A percentile compares a stretch with the other conserved stretches of the same genome.
phyloP scores from a whole-genome alignment of 2,113 vertebrate species.

The Dasyprocta punctata region DNA sequence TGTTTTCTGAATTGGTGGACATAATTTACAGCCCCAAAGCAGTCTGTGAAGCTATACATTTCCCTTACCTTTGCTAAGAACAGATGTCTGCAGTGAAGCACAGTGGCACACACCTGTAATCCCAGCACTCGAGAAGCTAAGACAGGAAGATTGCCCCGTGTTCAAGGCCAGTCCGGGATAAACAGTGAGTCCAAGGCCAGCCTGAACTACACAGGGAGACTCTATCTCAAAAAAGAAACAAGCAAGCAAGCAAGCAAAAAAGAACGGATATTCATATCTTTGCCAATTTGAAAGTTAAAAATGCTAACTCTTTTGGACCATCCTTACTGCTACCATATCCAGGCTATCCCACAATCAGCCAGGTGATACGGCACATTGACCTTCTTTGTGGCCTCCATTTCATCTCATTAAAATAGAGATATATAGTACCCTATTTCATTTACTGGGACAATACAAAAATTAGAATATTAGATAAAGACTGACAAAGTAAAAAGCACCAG shows the following conservation, averaged over 20 bases:
- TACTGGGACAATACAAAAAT: neutral
- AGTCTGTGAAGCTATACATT: neutral
- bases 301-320: neutral
- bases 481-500: neutral
- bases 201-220: neutral
- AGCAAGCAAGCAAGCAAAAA: neutral
- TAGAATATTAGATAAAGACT: neutral
- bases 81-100: neutral
- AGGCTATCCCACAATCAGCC: neutral
- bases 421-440: neutral
- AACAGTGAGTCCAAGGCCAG: neutral
- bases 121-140: neutral
- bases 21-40: neutral
- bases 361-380: neutral
- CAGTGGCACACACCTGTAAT: neutral
- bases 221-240: neutral
- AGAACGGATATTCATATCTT: neutral
- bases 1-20: neutral
- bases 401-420: neutral
- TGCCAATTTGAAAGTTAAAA: slow-evolving; percentile 38
- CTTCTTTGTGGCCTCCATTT: neutral
- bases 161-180: neutral
- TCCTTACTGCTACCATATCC: neutral
- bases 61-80: neutral
- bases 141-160: neutral